Percentiles rank a stretch among this genome's conserved stretches.
phyloP scores from a whole-genome alignment of 2,113 vertebrate genomes.

The Spermophilus dauricus region DNA sequence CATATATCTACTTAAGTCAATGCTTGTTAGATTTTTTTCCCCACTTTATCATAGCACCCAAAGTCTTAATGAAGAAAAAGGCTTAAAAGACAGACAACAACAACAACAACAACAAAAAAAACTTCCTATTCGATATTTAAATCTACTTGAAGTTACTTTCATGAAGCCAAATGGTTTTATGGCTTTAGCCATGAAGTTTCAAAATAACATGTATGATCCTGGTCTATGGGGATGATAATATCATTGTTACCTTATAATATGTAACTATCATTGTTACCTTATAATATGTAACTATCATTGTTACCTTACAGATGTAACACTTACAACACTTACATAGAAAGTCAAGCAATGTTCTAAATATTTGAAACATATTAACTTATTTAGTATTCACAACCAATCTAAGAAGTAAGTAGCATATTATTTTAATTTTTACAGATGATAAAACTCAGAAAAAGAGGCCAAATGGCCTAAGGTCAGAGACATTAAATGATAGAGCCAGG shows the following conservation, averaged over 20 bases:
- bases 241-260: not conserved
- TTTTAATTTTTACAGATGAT: not conserved
- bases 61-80: not conserved
- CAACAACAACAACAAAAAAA: too few species aligned
- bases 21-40: not conserved
- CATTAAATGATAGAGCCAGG: not conserved
- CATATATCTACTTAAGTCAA: not conserved
- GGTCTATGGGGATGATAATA: not conserved
- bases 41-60: not conserved
- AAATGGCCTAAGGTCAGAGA: not conserved
- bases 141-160: not conserved
- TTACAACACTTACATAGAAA: not conserved
- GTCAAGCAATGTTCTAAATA: conserved; percentile 21
- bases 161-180: conserved; percentile 1
- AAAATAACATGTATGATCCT: not conserved
- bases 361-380: conserved; percentile 5
- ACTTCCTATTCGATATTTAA: not conserved
- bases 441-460: not conserved
- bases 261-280: not conserved
- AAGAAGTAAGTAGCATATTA: not conserved
- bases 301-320: conserved; percentile 12
- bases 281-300: not conserved
- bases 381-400: not conserved
- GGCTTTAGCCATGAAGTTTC: not conserved
- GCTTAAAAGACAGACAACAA: too few species aligned